Conservation (phyloP, 2,113 vertebrate species). For the Hypanus sabinus region DNA sequence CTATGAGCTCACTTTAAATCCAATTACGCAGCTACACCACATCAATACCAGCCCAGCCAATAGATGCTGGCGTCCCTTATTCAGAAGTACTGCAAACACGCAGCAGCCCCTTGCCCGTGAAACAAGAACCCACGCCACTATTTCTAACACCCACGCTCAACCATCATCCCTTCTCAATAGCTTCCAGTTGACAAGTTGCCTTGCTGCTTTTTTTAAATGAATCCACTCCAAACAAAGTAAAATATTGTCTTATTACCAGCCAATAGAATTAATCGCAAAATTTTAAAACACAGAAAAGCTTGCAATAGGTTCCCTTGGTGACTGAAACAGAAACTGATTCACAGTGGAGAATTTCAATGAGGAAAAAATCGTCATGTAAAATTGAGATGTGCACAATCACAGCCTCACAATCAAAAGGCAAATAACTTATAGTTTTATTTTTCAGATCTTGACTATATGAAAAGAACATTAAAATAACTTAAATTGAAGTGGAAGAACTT, state of each 20-base stretch:
- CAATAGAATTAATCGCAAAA: slow-evolving; percentile 72
- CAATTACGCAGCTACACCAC: slow-evolving; percentile 73
- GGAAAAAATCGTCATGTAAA: not conserved
- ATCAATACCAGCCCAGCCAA: slow-evolving; percentile 69
- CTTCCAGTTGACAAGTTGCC: slow-evolving; percentile 65
- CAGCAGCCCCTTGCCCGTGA: slow-evolving; percentile 64
- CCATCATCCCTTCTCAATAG: slow-evolving; percentile 72
- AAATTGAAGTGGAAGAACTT: not conserved
- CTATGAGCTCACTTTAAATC: slow-evolving; percentile 72
- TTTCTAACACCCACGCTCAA: slow-evolving; percentile 61
- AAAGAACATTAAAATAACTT: not conserved
- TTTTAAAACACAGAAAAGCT: slow-evolving; percentile 55
- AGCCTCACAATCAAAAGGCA: no score
- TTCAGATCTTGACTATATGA: not conserved
- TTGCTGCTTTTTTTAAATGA: slow-evolving; percentile 59
- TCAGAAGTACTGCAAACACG: slow-evolving; percentile 56
- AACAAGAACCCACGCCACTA: slow-evolving; percentile 63
- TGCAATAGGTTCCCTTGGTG: slow-evolving; percentile 54
- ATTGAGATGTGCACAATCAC: not conserved
- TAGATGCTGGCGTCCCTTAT: slow-evolving; percentile 67
- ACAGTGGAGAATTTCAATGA: not conserved
- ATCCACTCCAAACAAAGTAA: slow-evolving; percentile 67
- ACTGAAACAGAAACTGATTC: slow-evolving; percentile 52
- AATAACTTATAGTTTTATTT: not conserved
- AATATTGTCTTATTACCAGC: slow-evolving; percentile 82